These are phyloP conservation scores for Drosophila navojoa DNA, from an alignment of 1,140 invertebrate genomes.

Conservation along the genomic window DNA sequence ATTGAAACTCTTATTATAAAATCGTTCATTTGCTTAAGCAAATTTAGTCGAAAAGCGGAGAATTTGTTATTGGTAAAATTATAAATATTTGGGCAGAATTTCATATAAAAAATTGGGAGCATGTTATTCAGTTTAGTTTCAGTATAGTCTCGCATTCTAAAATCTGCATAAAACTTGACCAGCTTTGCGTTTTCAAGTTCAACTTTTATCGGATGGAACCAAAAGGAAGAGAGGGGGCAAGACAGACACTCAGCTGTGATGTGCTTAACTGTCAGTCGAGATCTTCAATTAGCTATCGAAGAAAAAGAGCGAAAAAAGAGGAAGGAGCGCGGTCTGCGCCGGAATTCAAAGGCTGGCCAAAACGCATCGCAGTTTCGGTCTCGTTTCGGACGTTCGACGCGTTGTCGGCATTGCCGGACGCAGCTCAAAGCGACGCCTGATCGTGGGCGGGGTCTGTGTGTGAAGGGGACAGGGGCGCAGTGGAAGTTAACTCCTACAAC, in stretches of 20 bases:
- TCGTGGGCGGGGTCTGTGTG: slow-evolving; percentile 4
- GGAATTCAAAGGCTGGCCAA: slow-evolving; percentile 61
- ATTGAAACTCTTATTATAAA: no score
- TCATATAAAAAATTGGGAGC: no score
- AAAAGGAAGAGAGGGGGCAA: background rate
- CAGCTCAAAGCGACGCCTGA: slow-evolving; percentile 45
- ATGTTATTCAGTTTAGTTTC: no score
- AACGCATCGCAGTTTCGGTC: slow-evolving; percentile 46
- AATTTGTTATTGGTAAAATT: no score
- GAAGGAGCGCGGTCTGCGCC: slow-evolving; percentile 41
- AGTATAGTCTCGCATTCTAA: no score
- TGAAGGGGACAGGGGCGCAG: background rate
- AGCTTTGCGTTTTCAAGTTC: no score
- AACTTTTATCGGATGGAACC: no score
- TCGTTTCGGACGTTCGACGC: slow-evolving; percentile 47
- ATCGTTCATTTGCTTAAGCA: no score
- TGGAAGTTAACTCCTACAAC: slow-evolving; percentile 65
- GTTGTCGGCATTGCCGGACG: slow-evolving; percentile 36
- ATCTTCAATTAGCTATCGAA: slow-evolving; percentile 76
- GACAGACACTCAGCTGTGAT: slow-evolving; percentile 36
- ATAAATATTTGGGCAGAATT: no score
- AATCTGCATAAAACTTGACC: no score
- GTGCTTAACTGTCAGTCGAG: slow-evolving; percentile 61
- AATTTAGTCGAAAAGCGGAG: no score
- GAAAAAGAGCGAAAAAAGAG: slow-evolving; percentile 14